Percentiles rank a stretch among this genome's conserved stretches.
These are phyloP conservation scores for Oxycera nigricornis DNA, from an alignment of 2,888 invertebrate species.

Conservation along the genomic window DNA sequence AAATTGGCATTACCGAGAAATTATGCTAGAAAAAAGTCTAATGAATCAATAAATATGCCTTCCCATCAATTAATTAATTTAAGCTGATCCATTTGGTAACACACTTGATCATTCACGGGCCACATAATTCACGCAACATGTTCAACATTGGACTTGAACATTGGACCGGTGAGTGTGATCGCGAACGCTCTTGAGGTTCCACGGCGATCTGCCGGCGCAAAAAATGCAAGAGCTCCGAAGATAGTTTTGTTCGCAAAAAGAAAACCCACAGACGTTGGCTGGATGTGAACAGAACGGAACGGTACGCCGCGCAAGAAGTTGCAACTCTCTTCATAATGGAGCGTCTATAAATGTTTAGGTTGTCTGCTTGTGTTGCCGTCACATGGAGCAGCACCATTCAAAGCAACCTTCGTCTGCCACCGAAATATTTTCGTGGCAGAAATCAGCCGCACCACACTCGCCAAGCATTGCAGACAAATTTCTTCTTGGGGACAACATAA, in stretches of 20 bases:
- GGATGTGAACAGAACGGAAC: background rate
- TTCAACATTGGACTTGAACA: constrained; percentile 1
- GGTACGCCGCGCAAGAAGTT: background rate
- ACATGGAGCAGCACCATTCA: background rate
- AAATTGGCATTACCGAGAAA: background rate
- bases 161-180: constrained; percentile 27
- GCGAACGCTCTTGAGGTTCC: constrained; percentile 13
- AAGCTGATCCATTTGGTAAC: constrained; percentile 22
- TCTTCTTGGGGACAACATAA: background rate
- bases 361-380: background rate
- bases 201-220: background rate
- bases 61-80: constrained; percentile 32
- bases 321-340: background rate
- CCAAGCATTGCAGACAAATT: constrained; percentile 4
- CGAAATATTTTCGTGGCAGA: background rate
- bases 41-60: constrained; percentile 7
- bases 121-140: constrained; percentile 25
- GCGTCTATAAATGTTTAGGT: background rate
- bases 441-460: background rate
- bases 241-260: background rate
- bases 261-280: background rate
- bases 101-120: constrained; percentile 16
- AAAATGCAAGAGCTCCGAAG: background rate
- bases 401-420: background rate
- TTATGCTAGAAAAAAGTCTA: constrained; percentile 2